Evolutionary conservation across 2,888 invertebrate genomes (phyloP).

Genomic region (Pristionchus mayeri): DNA sequence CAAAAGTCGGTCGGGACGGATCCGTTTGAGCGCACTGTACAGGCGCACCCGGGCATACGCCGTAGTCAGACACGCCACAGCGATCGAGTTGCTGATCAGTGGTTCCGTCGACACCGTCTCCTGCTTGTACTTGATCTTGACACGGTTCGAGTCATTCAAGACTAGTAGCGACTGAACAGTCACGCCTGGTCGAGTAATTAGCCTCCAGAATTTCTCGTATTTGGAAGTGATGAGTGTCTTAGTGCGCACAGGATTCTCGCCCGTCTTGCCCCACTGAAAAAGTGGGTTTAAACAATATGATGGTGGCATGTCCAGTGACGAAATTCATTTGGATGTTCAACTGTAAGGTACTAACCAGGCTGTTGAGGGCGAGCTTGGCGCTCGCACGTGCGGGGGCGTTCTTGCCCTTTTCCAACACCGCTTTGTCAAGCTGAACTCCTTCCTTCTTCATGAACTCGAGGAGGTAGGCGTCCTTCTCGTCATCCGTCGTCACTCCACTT

Average conservation of each 20-base stretch:
- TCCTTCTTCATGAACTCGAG: neutral
- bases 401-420: neutral
- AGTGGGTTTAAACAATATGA: no score
- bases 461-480: conserved; percentile 29
- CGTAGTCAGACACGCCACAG: neutral
- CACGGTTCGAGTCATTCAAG: neutral
- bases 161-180: neutral
- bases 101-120: neutral
- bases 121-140: conserved; percentile 12
- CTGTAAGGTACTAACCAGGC: neutral
- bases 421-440: conserved; percentile 23
- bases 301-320: no score
- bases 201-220: neutral
- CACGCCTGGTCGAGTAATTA: neutral
- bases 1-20: neutral
- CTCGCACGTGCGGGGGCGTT: neutral
- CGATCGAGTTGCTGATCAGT: neutral
- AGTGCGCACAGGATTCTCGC: neutral
- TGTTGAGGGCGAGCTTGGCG: neutral
- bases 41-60: conserved; percentile 7
- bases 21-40: conserved; percentile 10
- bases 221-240: neutral
- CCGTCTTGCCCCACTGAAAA: conserved; percentile 33
- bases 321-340: neutral
- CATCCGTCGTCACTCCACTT: neutral